phyloP scores from a whole-genome alignment of 23 tunicate genomes.

The Phallusia fumigata region DNA sequence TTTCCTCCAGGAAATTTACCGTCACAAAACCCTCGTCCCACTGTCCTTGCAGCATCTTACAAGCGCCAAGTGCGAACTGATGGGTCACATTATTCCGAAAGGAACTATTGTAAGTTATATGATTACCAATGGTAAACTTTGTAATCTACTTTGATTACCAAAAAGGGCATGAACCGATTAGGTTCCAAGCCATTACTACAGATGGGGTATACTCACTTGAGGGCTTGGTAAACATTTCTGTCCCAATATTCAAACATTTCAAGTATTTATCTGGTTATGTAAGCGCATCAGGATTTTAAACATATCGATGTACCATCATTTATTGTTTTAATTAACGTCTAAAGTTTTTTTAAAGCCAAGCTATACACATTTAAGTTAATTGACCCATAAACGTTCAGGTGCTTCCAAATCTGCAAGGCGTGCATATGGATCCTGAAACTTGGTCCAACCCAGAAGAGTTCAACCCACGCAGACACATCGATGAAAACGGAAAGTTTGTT shows the following conservation, averaged over 20 bases:
- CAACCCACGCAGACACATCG: conserved; percentile 40
- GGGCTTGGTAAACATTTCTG: too few species aligned
- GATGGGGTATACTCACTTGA: too few species aligned
- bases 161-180: too few species aligned
- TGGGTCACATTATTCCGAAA: not conserved
- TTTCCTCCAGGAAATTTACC: not conserved
- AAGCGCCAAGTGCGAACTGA: not conserved
- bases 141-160: too few species aligned
- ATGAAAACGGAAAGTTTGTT: conserved; percentile 39
- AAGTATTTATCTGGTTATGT: too few species aligned
- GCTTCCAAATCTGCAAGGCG: not conserved
- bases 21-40: not conserved
- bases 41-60: not conserved
- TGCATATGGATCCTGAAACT: conserved; percentile 12
- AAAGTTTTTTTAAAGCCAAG: too few species aligned
- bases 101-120: not conserved
- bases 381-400: not conserved
- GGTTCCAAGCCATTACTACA: too few species aligned
- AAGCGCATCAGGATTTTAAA: too few species aligned
- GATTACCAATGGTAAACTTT: not conserved
- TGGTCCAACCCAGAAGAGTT: conserved; percentile 28
- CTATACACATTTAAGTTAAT: too few species aligned
- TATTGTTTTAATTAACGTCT: too few species aligned
- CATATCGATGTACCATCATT: too few species aligned
- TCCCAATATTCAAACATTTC: too few species aligned